Conservation (phyloP, 2,113 vertebrate genomes). For the Malurus melanocephalus region DNA sequence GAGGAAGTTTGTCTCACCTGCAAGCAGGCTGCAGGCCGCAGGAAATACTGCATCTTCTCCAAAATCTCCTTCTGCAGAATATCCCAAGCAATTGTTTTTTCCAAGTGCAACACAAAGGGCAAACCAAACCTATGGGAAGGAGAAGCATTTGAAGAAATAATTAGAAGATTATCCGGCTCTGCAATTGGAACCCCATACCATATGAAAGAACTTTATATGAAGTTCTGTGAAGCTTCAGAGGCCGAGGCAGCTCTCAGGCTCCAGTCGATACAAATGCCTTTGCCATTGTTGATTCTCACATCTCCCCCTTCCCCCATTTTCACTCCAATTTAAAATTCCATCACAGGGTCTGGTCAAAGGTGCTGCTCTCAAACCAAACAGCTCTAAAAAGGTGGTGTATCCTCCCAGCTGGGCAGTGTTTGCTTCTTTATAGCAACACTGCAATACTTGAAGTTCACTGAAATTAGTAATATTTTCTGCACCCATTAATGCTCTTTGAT, state of each 20-base stretch:
- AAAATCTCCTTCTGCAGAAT: conserved; percentile 93
- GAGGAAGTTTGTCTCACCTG: conserved; percentile 74
- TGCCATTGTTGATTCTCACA: neutral
- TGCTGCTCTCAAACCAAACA: neutral
- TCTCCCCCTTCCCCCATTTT: too few species aligned
- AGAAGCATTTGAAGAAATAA: neutral
- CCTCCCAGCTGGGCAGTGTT: neutral
- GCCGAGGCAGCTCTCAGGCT: neutral
- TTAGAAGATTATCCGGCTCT: neutral
- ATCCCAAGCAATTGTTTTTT: conserved; percentile 94
- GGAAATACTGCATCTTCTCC: conserved; percentile 96
- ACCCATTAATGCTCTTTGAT: neutral
- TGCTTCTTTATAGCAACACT: neutral
- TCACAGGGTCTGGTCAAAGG: neutral
- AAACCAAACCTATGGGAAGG: conserved; percentile 84
- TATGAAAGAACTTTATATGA: neutral
- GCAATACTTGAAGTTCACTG: neutral
- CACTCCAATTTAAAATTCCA: neutral
- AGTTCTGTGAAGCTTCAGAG: neutral
- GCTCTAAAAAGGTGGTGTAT: neutral
- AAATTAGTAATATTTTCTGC: neutral
- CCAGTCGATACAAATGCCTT: neutral
- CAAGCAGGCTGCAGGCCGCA: conserved; percentile 89
- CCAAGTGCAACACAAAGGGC: conserved; percentile 93
- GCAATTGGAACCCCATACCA: rapidly evolving